phyloP scores from a whole-genome alignment of 2,888 invertebrate species.

The Ennomos erosarius region DNA sequence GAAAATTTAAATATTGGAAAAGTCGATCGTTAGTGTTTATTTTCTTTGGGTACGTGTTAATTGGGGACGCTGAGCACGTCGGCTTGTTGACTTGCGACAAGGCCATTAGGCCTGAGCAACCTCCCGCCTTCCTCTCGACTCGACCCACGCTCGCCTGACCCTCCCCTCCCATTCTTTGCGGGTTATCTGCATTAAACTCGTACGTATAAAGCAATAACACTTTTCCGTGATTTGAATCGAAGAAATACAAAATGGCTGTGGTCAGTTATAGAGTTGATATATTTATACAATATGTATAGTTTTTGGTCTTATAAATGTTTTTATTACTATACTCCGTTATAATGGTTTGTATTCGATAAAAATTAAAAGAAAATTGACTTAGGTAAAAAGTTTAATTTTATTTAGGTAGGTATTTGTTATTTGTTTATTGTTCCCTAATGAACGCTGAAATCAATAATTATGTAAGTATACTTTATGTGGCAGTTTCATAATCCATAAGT shows the following conservation, averaged over 20 bases:
- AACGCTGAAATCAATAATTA: too few species aligned
- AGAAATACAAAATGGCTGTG: conserved; percentile 23
- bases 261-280: conserved; percentile 11
- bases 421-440: too few species aligned
- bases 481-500: too few species aligned
- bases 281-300: too few species aligned
- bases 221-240: conserved; percentile 32
- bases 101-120: conserved; percentile 62
- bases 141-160: conserved; percentile 42
- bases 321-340: too few species aligned
- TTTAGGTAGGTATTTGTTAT: too few species aligned
- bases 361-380: too few species aligned
- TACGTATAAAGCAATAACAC: conserved; percentile 37
- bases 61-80: conserved; percentile 71
- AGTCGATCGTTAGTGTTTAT: conserved; percentile 61
- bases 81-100: conserved; percentile 75
- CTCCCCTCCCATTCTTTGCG: conserved; percentile 53
- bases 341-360: too few species aligned
- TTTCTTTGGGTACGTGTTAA: conserved; percentile 68
- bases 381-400: too few species aligned
- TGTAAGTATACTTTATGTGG: too few species aligned
- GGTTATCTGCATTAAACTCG: conserved; percentile 57
- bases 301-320: too few species aligned
- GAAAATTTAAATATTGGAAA: conserved; percentile 51
- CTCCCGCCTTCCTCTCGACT: conserved; percentile 32